Percentiles rank a stretch among this genome's conserved stretches.
Evolutionary conservation across 1,140 invertebrate genomes (phyloP).

Genomic region (Mycetomoellerius zeteki): DNA sequence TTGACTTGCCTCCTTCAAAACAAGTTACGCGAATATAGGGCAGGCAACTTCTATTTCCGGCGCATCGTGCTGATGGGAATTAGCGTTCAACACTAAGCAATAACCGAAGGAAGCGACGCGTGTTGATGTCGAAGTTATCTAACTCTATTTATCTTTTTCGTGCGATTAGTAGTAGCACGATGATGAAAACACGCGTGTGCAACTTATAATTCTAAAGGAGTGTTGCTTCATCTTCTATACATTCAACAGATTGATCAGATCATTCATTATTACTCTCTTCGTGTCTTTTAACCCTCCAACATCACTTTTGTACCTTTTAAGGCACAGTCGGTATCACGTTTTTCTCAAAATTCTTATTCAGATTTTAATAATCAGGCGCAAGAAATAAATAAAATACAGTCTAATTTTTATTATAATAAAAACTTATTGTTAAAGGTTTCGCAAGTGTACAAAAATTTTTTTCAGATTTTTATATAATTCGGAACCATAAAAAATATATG

Average conservation of each 20-base stretch:
- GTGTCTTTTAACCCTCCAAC: neutral
- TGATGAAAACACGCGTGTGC: constrained; percentile 38
- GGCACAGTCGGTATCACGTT: too few species aligned
- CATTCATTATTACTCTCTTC: neutral
- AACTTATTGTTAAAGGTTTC: too few species aligned
- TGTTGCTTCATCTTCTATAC: constrained; percentile 5
- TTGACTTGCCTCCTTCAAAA: constrained; percentile 45
- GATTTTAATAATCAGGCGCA: too few species aligned
- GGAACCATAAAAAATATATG: too few species aligned
- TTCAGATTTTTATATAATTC: too few species aligned
- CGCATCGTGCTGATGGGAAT: constrained; percentile 37
- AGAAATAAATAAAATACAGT: too few species aligned
- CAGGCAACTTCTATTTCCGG: constrained; percentile 55
- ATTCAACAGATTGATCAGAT: neutral
- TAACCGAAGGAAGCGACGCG: constrained; percentile 50
- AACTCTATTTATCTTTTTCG: constrained; percentile 52
- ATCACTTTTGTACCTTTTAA: too few species aligned
- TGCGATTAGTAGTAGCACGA: constrained; percentile 22
- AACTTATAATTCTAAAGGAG: constrained; percentile 19
- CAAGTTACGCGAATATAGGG: constrained; percentile 48
- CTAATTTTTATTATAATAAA: too few species aligned
- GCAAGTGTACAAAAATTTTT: too few species aligned
- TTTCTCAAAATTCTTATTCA: too few species aligned
- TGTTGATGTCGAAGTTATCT: constrained; percentile 52
- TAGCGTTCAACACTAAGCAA: constrained; percentile 26